A percentile compares a stretch with the other conserved stretches of the same genome.
phyloP scores from a whole-genome alignment of 2,113 vertebrate species.

The Sebastes fasciatus region DNA sequence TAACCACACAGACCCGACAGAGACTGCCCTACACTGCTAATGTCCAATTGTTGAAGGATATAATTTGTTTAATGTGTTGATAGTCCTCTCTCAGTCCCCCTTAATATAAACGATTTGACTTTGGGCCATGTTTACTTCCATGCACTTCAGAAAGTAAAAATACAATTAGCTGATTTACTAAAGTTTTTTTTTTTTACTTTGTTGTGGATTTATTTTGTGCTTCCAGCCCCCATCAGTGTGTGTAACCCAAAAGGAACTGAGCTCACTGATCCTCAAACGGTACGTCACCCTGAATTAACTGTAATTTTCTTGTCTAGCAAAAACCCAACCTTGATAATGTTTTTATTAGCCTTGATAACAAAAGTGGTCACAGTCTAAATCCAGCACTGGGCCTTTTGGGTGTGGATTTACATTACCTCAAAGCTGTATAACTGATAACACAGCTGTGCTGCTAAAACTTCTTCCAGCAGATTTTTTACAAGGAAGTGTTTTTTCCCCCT shows the following conservation, averaged over 20 bases:
- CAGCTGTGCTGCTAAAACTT: conserved; percentile 12
- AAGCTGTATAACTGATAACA: conserved; percentile 22
- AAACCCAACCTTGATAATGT: not conserved
- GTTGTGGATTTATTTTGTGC: conserved; percentile 29
- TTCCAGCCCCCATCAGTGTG: conserved; percentile 66
- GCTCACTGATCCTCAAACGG: conserved; percentile 75
- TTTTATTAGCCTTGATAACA: conserved; percentile 30
- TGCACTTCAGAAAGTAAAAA: not conserved
- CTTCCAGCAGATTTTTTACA: conserved; percentile 24
- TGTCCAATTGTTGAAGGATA: not conserved
- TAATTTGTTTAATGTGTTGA: not conserved
- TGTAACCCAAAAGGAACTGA: conserved; percentile 89
- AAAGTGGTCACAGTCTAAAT: conserved; percentile 23
- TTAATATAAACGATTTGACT: not conserved
- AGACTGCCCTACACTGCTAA: too few relatives aligned
- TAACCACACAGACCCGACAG: too few relatives aligned
- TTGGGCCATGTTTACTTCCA: not conserved
- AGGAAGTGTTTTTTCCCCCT: conserved; percentile 54
- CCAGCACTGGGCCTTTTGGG: conserved; percentile 3
- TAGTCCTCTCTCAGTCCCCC: not conserved
- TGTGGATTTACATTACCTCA: conserved; percentile 30
- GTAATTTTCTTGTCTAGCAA: not conserved
- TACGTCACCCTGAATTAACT: conserved; percentile 76
- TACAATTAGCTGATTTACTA: not conserved
- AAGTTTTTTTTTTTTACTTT: not conserved